Evolutionary conservation across 2,113 vertebrate species (phyloP), one percentile per base, ranked within the genome.

Genomic region (Anarrhichthys ocellatus): DNA sequence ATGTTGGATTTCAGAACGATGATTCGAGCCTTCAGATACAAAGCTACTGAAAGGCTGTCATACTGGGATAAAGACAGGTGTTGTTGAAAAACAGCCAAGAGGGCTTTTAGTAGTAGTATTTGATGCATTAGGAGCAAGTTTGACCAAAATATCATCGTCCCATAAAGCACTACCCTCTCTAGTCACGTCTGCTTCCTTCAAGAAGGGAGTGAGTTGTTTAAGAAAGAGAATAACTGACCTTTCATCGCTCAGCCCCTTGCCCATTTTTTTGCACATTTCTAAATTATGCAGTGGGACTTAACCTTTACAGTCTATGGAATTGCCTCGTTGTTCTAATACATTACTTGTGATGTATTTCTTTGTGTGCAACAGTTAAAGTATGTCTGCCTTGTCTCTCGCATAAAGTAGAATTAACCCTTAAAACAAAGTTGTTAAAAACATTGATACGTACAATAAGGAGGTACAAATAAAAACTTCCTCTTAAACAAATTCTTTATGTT

Each of bases 1-100:
- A 80, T 86, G 81, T 72, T 78, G 77, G 69, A 86, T 83, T 89
- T 87, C 74, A 80, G 29, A 20, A 82, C 9, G 32, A 79, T 52
- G 44, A 83, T 56, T 67, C 76, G 73, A 89, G 67, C 74, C 56
- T 22, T 65, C 64, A 76, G 71, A 40, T 64, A 54, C 27, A 72
- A 76, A 73, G 69, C 44, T 74, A 15, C 58, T 54, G 27, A 56
- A 32, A 76, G 52, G 48, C 68, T 73, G 58, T 61, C 44, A 66
- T 4, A 29, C 40, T 42, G 20, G 48, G 36, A 78, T 54, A 29
- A 54, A 75, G 14, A 69, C 61, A 36, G 50, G 38, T 72, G 14
- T 58, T 46, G 22, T 73, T 66, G n/a, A 29, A 72, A 66, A 62
- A 38, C 10, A 46, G 27, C 40, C 9, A 6, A 18, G 22, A 36